Percentiles rank a stretch among this genome's conserved stretches.
These are phyloP conservation scores for Callipepla californica DNA, from an alignment of 2,113 vertebrate species.

Conservation along the genomic window DNA sequence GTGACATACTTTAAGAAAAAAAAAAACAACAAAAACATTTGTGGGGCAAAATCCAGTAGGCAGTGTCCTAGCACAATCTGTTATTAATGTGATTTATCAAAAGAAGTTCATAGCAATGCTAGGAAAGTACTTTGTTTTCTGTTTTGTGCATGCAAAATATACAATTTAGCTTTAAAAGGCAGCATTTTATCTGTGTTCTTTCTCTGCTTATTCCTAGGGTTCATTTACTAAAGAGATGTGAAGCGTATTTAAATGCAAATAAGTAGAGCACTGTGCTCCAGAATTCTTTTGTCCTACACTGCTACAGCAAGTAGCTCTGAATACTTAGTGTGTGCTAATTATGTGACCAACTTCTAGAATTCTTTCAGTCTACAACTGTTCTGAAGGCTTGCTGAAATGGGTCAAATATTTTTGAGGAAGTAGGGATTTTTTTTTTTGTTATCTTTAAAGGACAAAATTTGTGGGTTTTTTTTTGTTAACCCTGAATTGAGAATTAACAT, in stretches of 20 bases:
- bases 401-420: constrained; percentile 1
- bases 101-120: background rate
- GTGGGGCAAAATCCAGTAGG: background rate
- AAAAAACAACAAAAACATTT: too few species aligned
- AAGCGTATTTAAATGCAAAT: constrained; percentile 62
- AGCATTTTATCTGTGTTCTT: background rate
- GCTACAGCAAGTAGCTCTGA: constrained; percentile 23
- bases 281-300: constrained; percentile 45
- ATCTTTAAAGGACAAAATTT: background rate
- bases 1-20: background rate
- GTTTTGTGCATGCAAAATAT: background rate
- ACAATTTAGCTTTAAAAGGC: background rate
- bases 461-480: background rate
- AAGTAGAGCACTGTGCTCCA: background rate
- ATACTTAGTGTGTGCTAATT: constrained; percentile 57
- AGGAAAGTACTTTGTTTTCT: background rate
- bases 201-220: background rate
- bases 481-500: background rate
- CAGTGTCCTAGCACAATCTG: background rate
- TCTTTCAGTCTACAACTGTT: constrained; percentile 13
- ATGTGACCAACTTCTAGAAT: constrained; percentile 6
- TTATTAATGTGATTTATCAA: background rate
- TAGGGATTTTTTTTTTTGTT: rapidly evolving
- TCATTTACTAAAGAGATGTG: constrained; percentile 10
- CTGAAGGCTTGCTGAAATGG: constrained; percentile 16